Evolutionary conservation across 2,797 vertebrate species (phyloP).

Genomic region (Bradypus variegatus): DNA sequence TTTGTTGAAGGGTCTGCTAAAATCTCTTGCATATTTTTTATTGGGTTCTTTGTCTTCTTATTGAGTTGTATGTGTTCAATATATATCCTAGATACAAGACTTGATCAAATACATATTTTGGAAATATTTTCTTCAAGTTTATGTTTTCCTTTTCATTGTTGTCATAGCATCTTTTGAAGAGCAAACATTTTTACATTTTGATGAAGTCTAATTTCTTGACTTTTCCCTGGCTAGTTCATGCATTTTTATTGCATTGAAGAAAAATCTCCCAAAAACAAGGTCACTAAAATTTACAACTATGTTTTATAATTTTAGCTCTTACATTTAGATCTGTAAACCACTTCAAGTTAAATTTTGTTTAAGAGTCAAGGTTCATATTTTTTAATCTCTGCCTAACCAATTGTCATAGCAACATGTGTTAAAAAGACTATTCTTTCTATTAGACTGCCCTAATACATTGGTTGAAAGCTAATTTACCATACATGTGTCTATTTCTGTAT

Average conservation of each 20-base stretch:
- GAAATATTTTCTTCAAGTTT: neutral
- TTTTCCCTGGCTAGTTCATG: neutral
- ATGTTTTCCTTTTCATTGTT: neutral
- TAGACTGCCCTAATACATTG: neutral
- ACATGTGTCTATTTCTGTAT: neutral
- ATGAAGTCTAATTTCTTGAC: neutral
- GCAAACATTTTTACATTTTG: neutral
- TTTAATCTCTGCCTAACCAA: neutral
- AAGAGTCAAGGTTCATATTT: neutral
- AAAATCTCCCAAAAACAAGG: neutral
- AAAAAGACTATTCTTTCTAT: neutral
- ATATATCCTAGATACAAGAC: neutral
- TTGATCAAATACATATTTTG: neutral
- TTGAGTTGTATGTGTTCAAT: neutral
- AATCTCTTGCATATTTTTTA: neutral
- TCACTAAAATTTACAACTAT: neutral
- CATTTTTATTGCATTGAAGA: neutral
- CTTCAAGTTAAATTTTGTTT: neutral
- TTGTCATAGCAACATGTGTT: neutral
- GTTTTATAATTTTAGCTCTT: slow-evolving; percentile 9
- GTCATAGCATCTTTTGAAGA: neutral
- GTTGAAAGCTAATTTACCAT: neutral
- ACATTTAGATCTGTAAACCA: neutral
- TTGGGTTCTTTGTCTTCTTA: neutral
- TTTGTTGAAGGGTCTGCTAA: neutral